phyloP scores from a whole-genome alignment of 2,888 invertebrate species.

The Caenorhabditis sp. region DNA sequence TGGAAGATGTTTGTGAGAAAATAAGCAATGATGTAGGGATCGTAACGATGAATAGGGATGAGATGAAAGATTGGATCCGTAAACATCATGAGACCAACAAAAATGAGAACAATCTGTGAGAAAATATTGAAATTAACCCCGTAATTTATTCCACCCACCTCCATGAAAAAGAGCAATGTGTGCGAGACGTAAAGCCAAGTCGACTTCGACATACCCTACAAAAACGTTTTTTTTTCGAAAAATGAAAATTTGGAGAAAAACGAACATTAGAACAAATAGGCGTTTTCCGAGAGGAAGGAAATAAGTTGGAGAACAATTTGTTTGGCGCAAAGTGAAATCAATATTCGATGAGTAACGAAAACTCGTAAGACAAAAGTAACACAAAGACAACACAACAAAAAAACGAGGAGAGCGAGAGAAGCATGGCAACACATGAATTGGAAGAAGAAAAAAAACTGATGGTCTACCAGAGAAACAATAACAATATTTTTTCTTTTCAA shows the following conservation, averaged over 20 bases:
- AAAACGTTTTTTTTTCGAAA: not conserved
- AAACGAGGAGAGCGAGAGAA: not conserved
- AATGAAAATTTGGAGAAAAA: constrained; percentile 9
- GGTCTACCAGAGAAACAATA: not conserved
- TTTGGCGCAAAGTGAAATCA: not conserved
- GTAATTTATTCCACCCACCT: not conserved
- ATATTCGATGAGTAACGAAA: constrained; percentile 13
- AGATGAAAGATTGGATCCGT: constrained; percentile 23
- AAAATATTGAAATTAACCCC: not conserved
- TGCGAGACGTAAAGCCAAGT: constrained; percentile 28
- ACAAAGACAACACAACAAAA: constrained; percentile 6
- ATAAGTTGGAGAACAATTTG: not conserved
- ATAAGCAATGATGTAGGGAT: constrained; percentile 19
- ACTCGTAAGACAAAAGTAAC: not conserved
- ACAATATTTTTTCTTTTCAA: not conserved
- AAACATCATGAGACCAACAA: constrained; percentile 9
- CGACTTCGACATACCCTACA: constrained; percentile 17
- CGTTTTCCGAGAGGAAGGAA: not conserved
- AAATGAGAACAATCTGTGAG: constrained; percentile 7
- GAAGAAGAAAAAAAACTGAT: not conserved
- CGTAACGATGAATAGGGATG: constrained; percentile 24
- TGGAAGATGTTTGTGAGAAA: constrained; percentile 19
- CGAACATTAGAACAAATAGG: not conserved
- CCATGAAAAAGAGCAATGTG: constrained; percentile 8
- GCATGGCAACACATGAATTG: not conserved